A percentile compares a stretch with the other conserved stretches of the same genome.
Conservation (phyloP, 2,113 vertebrate genomes). For the Mellivora capensis region DNA sequence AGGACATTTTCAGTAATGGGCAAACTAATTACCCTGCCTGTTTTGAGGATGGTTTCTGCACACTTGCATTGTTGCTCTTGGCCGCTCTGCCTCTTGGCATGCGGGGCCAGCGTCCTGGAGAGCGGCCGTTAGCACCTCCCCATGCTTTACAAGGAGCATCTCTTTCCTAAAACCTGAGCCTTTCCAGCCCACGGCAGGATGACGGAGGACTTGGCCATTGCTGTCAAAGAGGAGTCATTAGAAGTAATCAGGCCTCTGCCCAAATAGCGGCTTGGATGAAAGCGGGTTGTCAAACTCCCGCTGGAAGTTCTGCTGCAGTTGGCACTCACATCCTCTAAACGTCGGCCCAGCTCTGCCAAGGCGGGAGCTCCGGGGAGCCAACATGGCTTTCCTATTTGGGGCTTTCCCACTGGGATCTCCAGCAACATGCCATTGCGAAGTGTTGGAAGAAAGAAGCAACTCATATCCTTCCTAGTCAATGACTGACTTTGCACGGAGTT, state of each 20-base stretch:
- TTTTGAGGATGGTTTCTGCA: not conserved
- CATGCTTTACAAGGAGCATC: not conserved
- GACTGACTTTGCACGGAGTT: not conserved
- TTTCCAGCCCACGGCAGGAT: constrained; percentile 52
- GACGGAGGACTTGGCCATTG: constrained; percentile 53
- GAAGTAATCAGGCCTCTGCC: constrained; percentile 47
- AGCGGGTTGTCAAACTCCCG: constrained; percentile 40
- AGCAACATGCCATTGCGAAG: not conserved
- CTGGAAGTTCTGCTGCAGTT: constrained; percentile 13
- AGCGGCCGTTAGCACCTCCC: not conserved
- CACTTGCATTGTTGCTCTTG: not conserved
- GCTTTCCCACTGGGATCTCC: constrained; percentile 36
- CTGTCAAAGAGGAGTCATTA: constrained; percentile 43
- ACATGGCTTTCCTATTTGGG: constrained; percentile 12
- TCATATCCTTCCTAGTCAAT: not conserved
- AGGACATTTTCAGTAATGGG: not conserved
- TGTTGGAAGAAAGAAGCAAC: not conserved
- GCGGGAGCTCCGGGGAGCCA: not conserved
- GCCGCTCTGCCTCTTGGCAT: not conserved
- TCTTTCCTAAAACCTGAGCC: not conserved
- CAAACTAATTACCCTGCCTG: too few species aligned
- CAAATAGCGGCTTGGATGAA: constrained; percentile 53
- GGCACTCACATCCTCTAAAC: not conserved
- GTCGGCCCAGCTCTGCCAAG: constrained; percentile 34
- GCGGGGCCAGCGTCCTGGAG: not conserved